Evolutionary conservation across 2,113 vertebrate species (phyloP).

Genomic region (cattle (Bos taurus)): DNA sequence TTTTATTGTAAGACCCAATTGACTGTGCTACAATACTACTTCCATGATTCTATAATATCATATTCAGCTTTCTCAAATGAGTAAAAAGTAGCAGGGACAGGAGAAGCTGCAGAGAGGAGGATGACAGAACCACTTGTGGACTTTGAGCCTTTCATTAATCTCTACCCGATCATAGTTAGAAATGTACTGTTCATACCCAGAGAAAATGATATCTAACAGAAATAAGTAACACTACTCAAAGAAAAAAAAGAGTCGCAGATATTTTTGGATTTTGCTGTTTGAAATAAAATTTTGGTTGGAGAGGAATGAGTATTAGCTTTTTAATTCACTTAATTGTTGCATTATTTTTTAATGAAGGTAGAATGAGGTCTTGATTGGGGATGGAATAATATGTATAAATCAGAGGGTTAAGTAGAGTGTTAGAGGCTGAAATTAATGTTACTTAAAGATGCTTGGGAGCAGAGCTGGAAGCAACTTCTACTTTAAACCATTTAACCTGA

Average conservation of each 20-base stretch:
- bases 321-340: background rate
- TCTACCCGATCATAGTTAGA: background rate
- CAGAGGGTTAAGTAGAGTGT: background rate
- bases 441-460: background rate
- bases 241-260: background rate
- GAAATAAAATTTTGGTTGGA: background rate
- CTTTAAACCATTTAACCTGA: background rate
- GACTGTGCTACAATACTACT: background rate
- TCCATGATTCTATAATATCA: background rate
- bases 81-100: background rate
- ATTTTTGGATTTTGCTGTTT: background rate
- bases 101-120: background rate
- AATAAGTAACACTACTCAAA: background rate
- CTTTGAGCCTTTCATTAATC: background rate
- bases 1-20: background rate
- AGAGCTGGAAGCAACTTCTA: background rate
- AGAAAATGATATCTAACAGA: background rate
- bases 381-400: background rate
- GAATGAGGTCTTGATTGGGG: background rate
- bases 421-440: background rate
- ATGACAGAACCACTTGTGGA: background rate
- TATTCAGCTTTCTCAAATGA: background rate
- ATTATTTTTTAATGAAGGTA: background rate
- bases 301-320: background rate
- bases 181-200: background rate